phyloP scores from a whole-genome alignment of 2,797 vertebrate genomes.

The Chrysocyon brachyurus region DNA sequence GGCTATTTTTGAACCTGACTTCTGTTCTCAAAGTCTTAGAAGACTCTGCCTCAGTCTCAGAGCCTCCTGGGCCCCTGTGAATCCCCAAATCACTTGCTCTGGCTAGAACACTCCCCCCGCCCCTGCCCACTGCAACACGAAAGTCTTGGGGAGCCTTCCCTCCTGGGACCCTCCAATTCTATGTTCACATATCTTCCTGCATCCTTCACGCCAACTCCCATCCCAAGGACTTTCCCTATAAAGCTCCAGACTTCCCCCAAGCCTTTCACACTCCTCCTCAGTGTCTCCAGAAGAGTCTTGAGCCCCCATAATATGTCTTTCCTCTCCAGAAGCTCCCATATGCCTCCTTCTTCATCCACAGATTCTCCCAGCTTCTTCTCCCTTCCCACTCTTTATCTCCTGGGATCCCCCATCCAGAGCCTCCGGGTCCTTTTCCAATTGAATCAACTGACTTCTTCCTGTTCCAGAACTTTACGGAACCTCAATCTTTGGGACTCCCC shows the following conservation, averaged over 20 bases:
- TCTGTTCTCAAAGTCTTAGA: slow-evolving; percentile 6
- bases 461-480: slow-evolving; percentile 39
- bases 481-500: background rate
- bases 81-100: background rate
- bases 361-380: background rate
- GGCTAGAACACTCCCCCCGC: background rate
- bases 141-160: background rate
- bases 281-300: background rate
- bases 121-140: background rate
- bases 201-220: background rate
- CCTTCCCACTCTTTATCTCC: background rate
- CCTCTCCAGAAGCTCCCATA: background rate
- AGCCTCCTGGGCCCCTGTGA: background rate
- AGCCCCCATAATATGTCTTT: background rate
- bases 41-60: background rate
- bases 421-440: background rate
- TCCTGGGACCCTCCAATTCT: background rate
- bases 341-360: background rate
- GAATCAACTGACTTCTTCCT: background rate
- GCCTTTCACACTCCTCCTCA: background rate
- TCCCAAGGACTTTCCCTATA: background rate
- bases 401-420: background rate
- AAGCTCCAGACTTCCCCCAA: slow-evolving; percentile 5
- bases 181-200: background rate
- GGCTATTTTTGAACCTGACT: background rate